A percentile compares a stretch with the other conserved stretches of the same genome.
These are phyloP conservation scores for Spea bombifrons DNA, from an alignment of 2,113 vertebrate species.

Conservation along the genomic window DNA sequence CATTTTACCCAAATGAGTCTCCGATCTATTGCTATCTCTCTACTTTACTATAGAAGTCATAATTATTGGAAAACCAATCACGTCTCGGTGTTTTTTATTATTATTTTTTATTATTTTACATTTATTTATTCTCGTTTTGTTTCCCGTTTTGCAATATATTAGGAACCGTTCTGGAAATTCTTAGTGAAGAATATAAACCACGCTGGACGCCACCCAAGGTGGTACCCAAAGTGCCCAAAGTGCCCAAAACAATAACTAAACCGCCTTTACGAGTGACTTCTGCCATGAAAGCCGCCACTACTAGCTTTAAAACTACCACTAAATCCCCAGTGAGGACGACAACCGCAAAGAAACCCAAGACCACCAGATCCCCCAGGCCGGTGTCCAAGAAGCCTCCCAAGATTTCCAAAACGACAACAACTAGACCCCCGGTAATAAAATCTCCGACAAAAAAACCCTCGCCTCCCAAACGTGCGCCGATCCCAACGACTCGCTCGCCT, in stretches of 20 bases:
- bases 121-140: background rate
- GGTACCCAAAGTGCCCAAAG: background rate
- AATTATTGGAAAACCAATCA: too few relatives aligned
- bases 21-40: too few relatives aligned
- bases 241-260: background rate
- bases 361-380: background rate
- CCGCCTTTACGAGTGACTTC: background rate
- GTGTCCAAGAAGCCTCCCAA: background rate
- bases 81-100: too few relatives aligned
- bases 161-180: conserved; percentile 38
- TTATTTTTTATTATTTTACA: too few relatives aligned
- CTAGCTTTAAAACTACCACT: background rate
- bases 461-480: background rate
- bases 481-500: background rate
- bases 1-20: too few relatives aligned
- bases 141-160: background rate
- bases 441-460: background rate
- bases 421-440: background rate
- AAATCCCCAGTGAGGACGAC: background rate
- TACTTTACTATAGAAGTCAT: too few relatives aligned
- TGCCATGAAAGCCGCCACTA: too few relatives aligned
- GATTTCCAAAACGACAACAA: background rate
- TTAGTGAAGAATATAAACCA: conserved; percentile 4
- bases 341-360: background rate
- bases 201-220: background rate